Evolutionary conservation across 35 echinoderm and acorn worm genomes (phyloP), one percentile per base, ranked within the genome.

Genomic region (Holothuria glaberrima): DNA sequence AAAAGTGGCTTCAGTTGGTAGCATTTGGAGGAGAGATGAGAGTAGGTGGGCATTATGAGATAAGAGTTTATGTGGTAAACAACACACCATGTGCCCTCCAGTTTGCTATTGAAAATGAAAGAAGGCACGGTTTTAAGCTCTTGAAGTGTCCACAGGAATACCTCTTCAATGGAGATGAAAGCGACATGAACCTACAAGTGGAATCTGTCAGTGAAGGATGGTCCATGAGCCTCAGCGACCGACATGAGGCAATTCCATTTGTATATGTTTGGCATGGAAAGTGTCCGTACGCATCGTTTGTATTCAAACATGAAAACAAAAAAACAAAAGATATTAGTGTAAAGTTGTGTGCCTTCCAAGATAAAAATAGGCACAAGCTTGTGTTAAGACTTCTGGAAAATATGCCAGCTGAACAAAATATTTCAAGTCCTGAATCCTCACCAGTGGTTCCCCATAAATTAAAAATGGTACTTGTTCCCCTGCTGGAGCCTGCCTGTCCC

Each of bases 31-130:
- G 92, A 4, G 92, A 80, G 28, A 86, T 94, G 73, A 59, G 66
- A 22, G 26, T 80, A 20, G 86, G 84, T 38, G 61, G 78, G 16
- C 93, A 90, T 22, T 98, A 89, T 30, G 90, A 98, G 58, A 86
- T 98, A 48, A 79, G 90, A 22, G 48, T 98, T 3, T 98, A 94
- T 75, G 64, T 93, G 18, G 75, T 98, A 28, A 94, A 94, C 88
- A 94, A 98, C 59, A 98, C 96, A 18, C 96, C 96, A 9, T 94
- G 96, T 81, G 96, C 96, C 18, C 74, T 94, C 22, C 96, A 98
- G 66, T 98, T 92, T 91, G 96, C 96, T 6, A 93, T 86, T 30
- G 86, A 94, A 30, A 88, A 90, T 71, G 93, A 98, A 70, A 80
- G 34, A 4, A 91, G 93, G 52, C 56, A 90, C 18, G 57, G 88